A percentile compares a stretch with the other conserved stretches of the same genome.
Evolutionary conservation across 2,888 invertebrate species (phyloP).

Genomic region (Chalcis sispes): DNA sequence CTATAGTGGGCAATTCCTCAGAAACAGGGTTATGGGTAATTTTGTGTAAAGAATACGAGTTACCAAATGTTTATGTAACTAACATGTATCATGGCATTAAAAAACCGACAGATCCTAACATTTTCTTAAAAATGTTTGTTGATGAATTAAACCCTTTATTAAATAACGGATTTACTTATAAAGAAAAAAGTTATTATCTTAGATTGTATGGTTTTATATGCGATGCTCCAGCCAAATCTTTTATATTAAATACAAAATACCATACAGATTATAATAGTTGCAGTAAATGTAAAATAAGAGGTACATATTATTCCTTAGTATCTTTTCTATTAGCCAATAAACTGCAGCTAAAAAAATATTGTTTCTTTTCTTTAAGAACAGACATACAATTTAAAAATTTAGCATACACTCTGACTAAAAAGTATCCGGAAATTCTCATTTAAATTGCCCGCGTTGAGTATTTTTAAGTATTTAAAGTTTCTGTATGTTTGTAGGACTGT

Average conservation of each 20-base stretch:
- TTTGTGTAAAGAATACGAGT: not conserved
- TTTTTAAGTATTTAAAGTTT: too few relatives aligned
- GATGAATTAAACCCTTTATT: not conserved
- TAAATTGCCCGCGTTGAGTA: too few relatives aligned
- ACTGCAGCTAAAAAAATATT: not conserved
- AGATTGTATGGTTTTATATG: conserved; percentile 8
- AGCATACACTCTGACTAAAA: too few relatives aligned
- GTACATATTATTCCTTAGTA: conserved; percentile 1
- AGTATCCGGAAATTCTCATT: too few relatives aligned
- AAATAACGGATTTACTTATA: conserved; percentile 1
- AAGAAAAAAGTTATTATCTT: not conserved
- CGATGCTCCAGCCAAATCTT: conserved; percentile 25
- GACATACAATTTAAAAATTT: conserved; percentile 9
- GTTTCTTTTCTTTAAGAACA: not conserved
- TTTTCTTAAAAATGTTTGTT: conserved; percentile 15
- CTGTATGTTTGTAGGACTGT: too few relatives aligned
- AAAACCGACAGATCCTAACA: conserved; percentile 14
- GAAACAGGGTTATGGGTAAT: conserved; percentile 23
- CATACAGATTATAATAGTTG: not conserved
- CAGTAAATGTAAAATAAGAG: conserved; percentile 17
- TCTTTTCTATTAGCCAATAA: not conserved
- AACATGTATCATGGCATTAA: not conserved
- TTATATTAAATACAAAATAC: conserved; percentile 16
- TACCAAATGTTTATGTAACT: not conserved
- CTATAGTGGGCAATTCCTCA: conserved; percentile 13